Evolutionary conservation across 2,888 invertebrate species (phyloP).

Genomic region (Acanthococcus lagerstroemiae): DNA sequence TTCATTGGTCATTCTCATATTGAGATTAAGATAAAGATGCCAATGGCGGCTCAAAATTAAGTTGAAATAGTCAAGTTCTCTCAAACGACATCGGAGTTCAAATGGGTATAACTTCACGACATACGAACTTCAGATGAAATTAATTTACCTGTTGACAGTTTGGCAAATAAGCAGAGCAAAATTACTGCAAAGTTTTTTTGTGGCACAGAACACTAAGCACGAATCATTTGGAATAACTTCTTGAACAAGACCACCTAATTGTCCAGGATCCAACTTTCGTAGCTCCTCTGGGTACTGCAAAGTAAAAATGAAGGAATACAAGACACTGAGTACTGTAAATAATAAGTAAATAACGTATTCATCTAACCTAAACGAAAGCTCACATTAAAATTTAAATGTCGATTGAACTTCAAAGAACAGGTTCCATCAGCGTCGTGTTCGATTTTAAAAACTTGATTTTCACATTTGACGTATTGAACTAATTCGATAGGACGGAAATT

Average conservation of each 20-base stretch:
- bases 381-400: constrained; percentile 27
- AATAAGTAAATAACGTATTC: not conserved
- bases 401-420: constrained; percentile 22
- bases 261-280: constrained; percentile 62
- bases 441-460: constrained; percentile 45
- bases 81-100: too few species aligned
- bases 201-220: constrained; percentile 86
- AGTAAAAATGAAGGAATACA: too few species aligned
- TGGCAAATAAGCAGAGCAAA: constrained; percentile 67
- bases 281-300: constrained; percentile 53
- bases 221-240: constrained; percentile 71
- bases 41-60: too few species aligned
- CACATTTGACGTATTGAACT: constrained; percentile 71
- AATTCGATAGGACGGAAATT: constrained; percentile 84
- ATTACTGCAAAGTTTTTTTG: constrained; percentile 85
- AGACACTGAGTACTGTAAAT: too few species aligned
- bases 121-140: too few species aligned
- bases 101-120: too few species aligned
- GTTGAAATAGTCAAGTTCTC: too few species aligned
- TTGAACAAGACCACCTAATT: constrained; percentile 63
- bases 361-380: not conserved
- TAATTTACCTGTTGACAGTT: constrained; percentile 43
- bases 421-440: constrained; percentile 26
- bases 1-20: too few species aligned
- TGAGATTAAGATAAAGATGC: too few species aligned